phyloP scores from a whole-genome alignment of 1,140 invertebrate species.

The Hermetia illucens region DNA sequence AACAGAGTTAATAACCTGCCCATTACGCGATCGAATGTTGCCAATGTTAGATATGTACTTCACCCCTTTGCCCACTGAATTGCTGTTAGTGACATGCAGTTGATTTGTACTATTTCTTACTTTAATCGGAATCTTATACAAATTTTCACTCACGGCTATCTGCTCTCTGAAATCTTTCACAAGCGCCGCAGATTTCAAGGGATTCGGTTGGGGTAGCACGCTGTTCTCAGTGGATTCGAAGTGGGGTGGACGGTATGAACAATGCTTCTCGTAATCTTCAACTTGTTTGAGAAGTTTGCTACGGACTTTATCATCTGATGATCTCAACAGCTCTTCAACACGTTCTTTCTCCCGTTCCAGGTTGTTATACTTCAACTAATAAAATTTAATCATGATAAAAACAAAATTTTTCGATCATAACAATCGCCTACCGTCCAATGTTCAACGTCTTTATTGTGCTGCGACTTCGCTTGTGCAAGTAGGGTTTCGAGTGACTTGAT shows the following conservation, averaged over 20 bases:
- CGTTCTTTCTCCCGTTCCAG: slow-evolving; percentile 13
- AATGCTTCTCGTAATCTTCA: slow-evolving; percentile 15
- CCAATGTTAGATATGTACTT: background rate
- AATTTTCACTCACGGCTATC: slow-evolving; percentile 26
- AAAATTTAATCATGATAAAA: background rate
- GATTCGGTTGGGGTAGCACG: too few relatives aligned
- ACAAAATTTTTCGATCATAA: background rate
- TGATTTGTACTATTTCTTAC: slow-evolving; percentile 10
- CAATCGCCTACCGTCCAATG: slow-evolving; percentile 19
- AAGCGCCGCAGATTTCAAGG: too few relatives aligned
- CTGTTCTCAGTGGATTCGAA: too few relatives aligned
- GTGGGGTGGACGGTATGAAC: slow-evolving; percentile 6
- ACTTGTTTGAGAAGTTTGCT: slow-evolving; percentile 12
- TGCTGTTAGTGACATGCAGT: slow-evolving; percentile 12
- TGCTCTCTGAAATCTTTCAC: slow-evolving; percentile 25
- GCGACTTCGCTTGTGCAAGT: slow-evolving; percentile 15
- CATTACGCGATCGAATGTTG: too few relatives aligned
- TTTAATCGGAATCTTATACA: slow-evolving; percentile 25
- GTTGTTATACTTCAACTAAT: slow-evolving; percentile 18
- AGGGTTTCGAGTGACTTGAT: slow-evolving; percentile 15
- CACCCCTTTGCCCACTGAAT: background rate
- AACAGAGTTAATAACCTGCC: slow-evolving; percentile 27
- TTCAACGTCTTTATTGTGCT: slow-evolving; percentile 15
- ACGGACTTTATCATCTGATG: background rate
- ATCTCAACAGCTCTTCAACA: slow-evolving; percentile 8